Conservation (phyloP, 2,888 invertebrate genomes). For the Helicoverpa assulta region DNA sequence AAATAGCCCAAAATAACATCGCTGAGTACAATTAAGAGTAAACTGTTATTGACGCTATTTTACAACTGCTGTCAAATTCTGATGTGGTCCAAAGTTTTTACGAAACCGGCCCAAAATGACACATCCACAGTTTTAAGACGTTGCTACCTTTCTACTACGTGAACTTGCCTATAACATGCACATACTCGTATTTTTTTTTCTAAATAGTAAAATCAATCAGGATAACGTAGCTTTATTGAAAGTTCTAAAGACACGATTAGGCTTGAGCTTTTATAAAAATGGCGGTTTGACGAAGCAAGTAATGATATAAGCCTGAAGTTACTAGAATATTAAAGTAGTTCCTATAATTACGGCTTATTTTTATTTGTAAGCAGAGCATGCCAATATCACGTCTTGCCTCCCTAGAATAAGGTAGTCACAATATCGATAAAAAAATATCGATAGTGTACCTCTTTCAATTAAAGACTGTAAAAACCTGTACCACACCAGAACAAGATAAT, state of each 20-base stretch:
- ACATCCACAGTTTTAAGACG: too few relatives aligned
- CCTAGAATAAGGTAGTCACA: neutral
- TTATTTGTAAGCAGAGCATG: neutral
- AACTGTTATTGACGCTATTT: slow-evolving; percentile 47
- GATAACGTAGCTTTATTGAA: too few relatives aligned
- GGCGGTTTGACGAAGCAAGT: neutral
- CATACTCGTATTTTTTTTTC: too few relatives aligned
- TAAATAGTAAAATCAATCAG: too few relatives aligned
- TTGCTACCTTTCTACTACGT: too few relatives aligned
- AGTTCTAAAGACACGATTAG: too few relatives aligned
- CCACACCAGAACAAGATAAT: slow-evolving; percentile 38
- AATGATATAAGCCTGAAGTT: neutral
- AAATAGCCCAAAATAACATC: slow-evolving; percentile 31
- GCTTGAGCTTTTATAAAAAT: too few relatives aligned
- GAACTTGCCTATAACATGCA: too few relatives aligned
- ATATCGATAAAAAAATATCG: slow-evolving; percentile 1
- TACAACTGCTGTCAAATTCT: slow-evolving; percentile 37
- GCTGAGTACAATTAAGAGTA: slow-evolving; percentile 31
- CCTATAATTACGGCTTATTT: neutral
- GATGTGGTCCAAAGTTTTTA: slow-evolving; percentile 18
- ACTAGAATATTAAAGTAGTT: too few relatives aligned
- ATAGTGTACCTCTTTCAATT: slow-evolving; percentile 1
- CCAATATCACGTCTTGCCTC: neutral
- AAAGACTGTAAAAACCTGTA: slow-evolving; percentile 10
- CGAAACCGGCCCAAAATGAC: too few relatives aligned